Base-by-base conservation (phyloP, 2,113 vertebrate genomes). In the Todiramphus saurophagus region DNA sequence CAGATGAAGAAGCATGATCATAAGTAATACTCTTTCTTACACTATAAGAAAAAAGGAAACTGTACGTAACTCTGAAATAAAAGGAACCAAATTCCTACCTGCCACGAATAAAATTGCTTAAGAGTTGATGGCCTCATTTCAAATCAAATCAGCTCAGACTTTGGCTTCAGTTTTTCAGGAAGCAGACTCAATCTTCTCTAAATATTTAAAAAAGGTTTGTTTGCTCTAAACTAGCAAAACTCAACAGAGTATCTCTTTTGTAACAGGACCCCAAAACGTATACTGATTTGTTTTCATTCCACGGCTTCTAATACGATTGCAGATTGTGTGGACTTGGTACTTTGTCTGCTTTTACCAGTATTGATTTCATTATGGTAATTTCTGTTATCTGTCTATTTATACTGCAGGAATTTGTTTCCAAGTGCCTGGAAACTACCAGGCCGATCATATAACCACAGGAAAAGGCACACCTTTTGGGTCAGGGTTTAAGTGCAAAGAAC, bases 401-500 rank as follows among this genome's bases (percentile, higher is more conserved):
- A 78, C 28, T 53, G 41, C 87, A 73, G 80, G 66, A 84, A 89
- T 92, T 84, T 89, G 27, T 90, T 92, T 94, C 48, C 31, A 64
- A 87, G 83, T n/a, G 28, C 55, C 31, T 88, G 44, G 79, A 90
- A 91, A 88, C 55, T 30, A 72, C 16, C 2, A 86, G 20, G 66
- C 68, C 48, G 68, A 84, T 91, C 53, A 30, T 60, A 73, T 69
- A 75, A 87, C 43, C 48, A 78, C 16, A 87, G 37, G 19, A 91
- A 92, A 84, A 73, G 96, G 31, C 90, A 92, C 95, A 48, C 93
- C 94, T 93, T 89, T 87, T 68, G 41, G 83, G 83, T 92, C 92
- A 93, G 70, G 64, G 95, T 94, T 90, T 93, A 96, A 93, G 94
- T 89, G 67, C 95, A 97, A 96, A 94, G 94, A 96, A 89, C 96